Evolutionary conservation across 2,113 vertebrate species (phyloP).

Genomic region (Spilogale gracilis): DNA sequence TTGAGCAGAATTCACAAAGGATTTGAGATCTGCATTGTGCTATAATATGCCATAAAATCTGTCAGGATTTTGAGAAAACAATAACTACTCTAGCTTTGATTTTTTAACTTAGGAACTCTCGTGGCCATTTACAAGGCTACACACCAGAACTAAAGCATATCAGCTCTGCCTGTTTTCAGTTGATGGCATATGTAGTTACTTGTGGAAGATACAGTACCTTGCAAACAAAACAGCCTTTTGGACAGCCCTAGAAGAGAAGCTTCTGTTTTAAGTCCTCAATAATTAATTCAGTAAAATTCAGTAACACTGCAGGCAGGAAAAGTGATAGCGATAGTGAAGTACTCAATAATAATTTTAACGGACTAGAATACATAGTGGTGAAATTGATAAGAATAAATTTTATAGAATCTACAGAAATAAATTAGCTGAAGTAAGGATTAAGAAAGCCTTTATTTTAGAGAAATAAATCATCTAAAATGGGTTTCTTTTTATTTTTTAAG

Average conservation of each 20-base stretch:
- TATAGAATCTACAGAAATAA: constrained; percentile 23
- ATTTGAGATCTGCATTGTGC: not conserved
- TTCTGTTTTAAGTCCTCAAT: constrained; percentile 44
- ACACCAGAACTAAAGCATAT: not conserved
- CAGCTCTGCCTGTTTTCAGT: not conserved
- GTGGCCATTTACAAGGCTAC: constrained; percentile 24
- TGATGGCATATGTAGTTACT: not conserved
- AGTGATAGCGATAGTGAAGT: constrained; percentile 29
- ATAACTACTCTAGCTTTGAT: constrained; percentile 42
- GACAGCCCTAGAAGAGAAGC: not conserved
- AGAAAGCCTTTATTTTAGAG: not conserved
- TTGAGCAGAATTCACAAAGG: constrained; percentile 6
- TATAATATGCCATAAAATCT: not conserved
- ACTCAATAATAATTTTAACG: constrained; percentile 59
- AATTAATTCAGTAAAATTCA: constrained; percentile 46
- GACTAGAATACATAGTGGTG: constrained; percentile 41
- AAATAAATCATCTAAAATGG: not conserved
- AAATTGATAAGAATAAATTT: constrained; percentile 56
- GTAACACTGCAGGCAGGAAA: not conserved
- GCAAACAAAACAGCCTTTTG: constrained; percentile 35
- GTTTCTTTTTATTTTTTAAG: not conserved
- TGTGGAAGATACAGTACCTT: not conserved
- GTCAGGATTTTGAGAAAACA: constrained; percentile 49
- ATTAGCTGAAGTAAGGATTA: constrained; percentile 57
- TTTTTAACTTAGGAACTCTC: not conserved